These are phyloP conservation scores for Drosophila sp. DNA, from an alignment of 1,140 invertebrate species.

Conservation along the genomic window DNA sequence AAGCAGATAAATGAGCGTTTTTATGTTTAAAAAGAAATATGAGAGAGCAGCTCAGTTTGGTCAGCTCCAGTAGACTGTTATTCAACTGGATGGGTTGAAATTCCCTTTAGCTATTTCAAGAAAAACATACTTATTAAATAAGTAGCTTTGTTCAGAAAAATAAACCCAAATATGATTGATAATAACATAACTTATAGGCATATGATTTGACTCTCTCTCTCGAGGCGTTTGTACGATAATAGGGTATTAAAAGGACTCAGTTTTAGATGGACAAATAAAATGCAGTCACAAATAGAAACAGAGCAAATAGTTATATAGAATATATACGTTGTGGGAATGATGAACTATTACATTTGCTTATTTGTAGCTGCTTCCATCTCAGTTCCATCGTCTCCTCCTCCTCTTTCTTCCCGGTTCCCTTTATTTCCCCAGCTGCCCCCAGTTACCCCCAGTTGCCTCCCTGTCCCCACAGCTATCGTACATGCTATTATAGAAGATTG, in stretches of 20 bases:
- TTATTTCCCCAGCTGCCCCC: neutral
- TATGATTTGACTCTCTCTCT: no score
- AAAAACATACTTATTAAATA: no score
- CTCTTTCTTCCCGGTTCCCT: neutral
- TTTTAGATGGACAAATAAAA: conserved; percentile 58
- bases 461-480: conserved; percentile 19
- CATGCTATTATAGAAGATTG: conserved; percentile 79
- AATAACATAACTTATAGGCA: no score
- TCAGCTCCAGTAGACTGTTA: no score
- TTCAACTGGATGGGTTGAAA: no score
- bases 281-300: conserved; percentile 33
- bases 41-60: no score
- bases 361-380: conserved; percentile 36
- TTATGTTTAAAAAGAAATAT: no score
- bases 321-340: conserved; percentile 10
- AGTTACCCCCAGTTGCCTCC: neutral
- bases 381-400: no score
- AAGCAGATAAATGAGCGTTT: no score
- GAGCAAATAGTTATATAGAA: conserved; percentile 26
- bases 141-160: no score
- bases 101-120: no score
- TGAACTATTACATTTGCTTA: conserved; percentile 40
- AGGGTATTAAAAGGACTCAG: conserved; percentile 29
- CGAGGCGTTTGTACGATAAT: neutral
- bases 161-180: no score